These are phyloP conservation scores for Cebidichthys violaceus DNA, from an alignment of 2,113 vertebrate genomes.

Conservation along the genomic window DNA sequence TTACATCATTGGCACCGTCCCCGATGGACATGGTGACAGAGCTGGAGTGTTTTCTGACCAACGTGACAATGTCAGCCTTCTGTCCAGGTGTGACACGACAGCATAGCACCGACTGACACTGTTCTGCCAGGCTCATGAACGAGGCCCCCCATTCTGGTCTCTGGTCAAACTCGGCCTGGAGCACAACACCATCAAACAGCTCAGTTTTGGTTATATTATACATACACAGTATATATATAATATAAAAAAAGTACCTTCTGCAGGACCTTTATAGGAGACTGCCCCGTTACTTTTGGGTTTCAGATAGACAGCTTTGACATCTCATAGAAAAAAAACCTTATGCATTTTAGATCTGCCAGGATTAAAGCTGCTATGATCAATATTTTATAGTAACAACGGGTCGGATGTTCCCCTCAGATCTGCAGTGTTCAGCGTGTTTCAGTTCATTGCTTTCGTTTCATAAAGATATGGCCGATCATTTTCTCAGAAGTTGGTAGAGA, in stretches of 20 bases:
- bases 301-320: neutral
- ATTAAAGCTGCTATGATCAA: neutral
- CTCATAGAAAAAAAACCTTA: neutral
- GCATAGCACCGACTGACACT: constrained; percentile 92
- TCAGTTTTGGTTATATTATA: neutral
- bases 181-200: constrained; percentile 13
- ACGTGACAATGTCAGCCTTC: constrained; percentile 88
- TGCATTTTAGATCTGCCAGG: neutral
- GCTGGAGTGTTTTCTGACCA: constrained; percentile 88
- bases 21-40: constrained; percentile 90
- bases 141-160: constrained; percentile 69
- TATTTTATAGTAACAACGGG: neutral
- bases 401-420: neutral
- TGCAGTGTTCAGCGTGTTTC: neutral
- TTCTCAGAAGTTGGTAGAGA: neutral
- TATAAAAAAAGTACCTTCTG: neutral
- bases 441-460: neutral
- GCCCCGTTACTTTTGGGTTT: neutral
- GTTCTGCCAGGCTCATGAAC: constrained; percentile 88
- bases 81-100: constrained; percentile 94
- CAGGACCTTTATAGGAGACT: neutral
- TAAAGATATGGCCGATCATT: neutral
- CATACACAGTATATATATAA: too few relatives aligned
- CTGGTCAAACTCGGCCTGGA: constrained; percentile 71
- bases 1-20: constrained; percentile 95